Conservation (phyloP, 2,888 invertebrate genomes). For the Nycteola revayana region DNA sequence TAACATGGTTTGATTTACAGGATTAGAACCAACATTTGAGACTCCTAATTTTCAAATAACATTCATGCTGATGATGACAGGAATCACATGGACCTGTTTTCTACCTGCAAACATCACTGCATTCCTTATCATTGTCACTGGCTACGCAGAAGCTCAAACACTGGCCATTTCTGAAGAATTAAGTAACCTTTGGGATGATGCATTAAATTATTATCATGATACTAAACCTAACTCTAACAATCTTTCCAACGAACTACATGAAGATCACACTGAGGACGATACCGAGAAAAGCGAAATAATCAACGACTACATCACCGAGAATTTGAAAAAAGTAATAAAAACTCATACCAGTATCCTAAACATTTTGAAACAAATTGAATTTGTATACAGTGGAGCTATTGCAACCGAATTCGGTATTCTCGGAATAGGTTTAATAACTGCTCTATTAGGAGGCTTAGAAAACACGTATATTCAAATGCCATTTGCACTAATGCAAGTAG, state of each 20-base stretch:
- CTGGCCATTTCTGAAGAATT: constrained; percentile 51
- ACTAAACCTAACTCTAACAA: constrained; percentile 18
- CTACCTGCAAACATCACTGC: constrained; percentile 44
- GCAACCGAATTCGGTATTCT: constrained; percentile 45
- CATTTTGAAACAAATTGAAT: constrained; percentile 35
- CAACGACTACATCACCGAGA: constrained; percentile 14
- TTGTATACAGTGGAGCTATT: constrained; percentile 37
- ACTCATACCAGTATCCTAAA: constrained; percentile 30
- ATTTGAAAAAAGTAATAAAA: constrained; percentile 18
- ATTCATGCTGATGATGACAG: constrained; percentile 24
- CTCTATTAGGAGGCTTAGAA: constrained; percentile 46
- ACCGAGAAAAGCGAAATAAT: constrained; percentile 9
- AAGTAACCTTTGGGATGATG: constrained; percentile 45
- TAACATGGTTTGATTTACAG: constrained; percentile 27
- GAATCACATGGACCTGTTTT: constrained; percentile 37
- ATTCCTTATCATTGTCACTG: constrained; percentile 46
- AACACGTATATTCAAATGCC: constrained; percentile 46
- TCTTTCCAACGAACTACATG: too few relatives aligned
- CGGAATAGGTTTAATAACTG: constrained; percentile 40
- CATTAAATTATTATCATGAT: constrained; percentile 28
- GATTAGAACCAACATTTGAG: constrained; percentile 51
- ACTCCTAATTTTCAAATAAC: constrained; percentile 55
- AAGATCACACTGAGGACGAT: too few relatives aligned
- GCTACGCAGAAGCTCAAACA: constrained; percentile 57
- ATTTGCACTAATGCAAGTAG: constrained; percentile 44